phyloP scores from a whole-genome alignment of 1,140 invertebrate genomes.

The Eumeta japonica region DNA sequence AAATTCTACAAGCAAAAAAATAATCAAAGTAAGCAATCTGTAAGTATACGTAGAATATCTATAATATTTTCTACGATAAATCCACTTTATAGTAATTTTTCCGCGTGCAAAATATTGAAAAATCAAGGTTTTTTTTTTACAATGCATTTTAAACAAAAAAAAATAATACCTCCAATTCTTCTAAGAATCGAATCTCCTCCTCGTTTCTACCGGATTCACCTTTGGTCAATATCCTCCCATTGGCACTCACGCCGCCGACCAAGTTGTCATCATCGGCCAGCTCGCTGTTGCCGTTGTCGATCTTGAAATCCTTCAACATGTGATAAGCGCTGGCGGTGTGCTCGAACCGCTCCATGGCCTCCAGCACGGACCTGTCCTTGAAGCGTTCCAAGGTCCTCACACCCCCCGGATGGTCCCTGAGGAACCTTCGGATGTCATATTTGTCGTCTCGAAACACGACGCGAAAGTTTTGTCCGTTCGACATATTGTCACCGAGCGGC shows the following conservation, averaged over 20 bases:
- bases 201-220: slow-evolving; percentile 24
- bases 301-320: slow-evolving; percentile 61
- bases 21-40: no score
- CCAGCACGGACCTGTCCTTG: slow-evolving; percentile 52
- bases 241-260: slow-evolving; percentile 34
- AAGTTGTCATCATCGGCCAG: slow-evolving; percentile 23
- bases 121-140: no score
- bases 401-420: slow-evolving; percentile 65
- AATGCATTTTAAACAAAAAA: neutral
- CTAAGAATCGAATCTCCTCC: slow-evolving; percentile 33
- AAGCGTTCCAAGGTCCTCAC: slow-evolving; percentile 56
- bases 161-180: slow-evolving; percentile 36
- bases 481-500: no score
- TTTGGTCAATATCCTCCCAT: slow-evolving; percentile 39
- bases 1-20: no score
- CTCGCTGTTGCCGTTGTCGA: slow-evolving; percentile 14
- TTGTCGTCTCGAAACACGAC: slow-evolving; percentile 35
- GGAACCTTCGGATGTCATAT: slow-evolving; percentile 60
- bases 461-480: slow-evolving; percentile 19
- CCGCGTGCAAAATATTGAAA: no score
- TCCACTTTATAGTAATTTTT: no score
- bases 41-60: no score
- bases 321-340: slow-evolving; percentile 65
- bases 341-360: slow-evolving; percentile 53
- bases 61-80: no score